Evolutionary conservation across 2,888 invertebrate species (phyloP).

Genomic region (Nemotelus nigrinus): DNA sequence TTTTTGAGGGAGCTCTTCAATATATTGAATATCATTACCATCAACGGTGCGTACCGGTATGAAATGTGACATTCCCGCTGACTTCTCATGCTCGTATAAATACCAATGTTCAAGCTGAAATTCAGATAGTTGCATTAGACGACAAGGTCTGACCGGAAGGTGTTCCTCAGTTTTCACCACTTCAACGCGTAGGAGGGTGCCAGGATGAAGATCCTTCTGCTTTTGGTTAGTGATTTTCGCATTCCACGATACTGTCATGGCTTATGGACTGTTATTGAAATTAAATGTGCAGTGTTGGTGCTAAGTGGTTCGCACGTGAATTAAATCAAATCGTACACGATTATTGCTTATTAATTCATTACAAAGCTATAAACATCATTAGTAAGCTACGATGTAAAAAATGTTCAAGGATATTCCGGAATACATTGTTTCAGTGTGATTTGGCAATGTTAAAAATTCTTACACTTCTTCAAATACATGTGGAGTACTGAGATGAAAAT

Average conservation of each 20-base stretch:
- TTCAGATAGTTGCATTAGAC: constrained; percentile 64
- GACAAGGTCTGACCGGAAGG: constrained; percentile 56
- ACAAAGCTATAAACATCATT: too few species aligned
- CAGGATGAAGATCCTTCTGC: constrained; percentile 64
- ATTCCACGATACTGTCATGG: background rate
- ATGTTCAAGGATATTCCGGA: too few species aligned
- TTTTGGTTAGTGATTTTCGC: constrained; percentile 62
- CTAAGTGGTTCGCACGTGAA: too few species aligned
- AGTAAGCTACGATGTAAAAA: too few species aligned
- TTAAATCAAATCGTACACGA: too few species aligned
- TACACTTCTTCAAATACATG: too few species aligned
- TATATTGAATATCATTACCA: constrained; percentile 1
- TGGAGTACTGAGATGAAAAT: too few species aligned
- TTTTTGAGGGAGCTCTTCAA: constrained; percentile 19
- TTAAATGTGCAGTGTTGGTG: too few species aligned
- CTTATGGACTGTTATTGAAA: too few species aligned
- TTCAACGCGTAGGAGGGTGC: constrained; percentile 37
- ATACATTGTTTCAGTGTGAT: too few species aligned
- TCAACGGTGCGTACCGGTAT: background rate
- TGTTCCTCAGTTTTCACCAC: constrained; percentile 7
- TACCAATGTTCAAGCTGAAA: constrained; percentile 62
- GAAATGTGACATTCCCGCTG: background rate
- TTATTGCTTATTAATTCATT: too few species aligned
- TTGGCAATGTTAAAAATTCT: too few species aligned
- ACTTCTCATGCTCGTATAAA: constrained; percentile 57